A percentile compares a stretch with the other conserved stretches of the same genome.
These are phyloP conservation scores for Neotoxoptera formosana DNA, from an alignment of 1,140 invertebrate genomes.

Conservation along the genomic window DNA sequence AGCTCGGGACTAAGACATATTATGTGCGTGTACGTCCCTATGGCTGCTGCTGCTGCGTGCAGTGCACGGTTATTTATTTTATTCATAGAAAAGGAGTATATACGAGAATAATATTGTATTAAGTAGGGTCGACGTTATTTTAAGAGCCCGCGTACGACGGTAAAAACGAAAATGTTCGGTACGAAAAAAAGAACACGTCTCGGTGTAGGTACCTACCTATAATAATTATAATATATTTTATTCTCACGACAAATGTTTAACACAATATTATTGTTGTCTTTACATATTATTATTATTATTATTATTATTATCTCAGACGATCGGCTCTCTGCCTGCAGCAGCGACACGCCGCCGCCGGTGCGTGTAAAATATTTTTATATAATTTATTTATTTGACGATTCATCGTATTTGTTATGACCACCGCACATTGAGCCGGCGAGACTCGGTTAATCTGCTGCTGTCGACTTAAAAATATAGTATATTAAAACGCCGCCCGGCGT, in stretches of 20 bases:
- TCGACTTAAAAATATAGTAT: background rate
- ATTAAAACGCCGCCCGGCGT: background rate
- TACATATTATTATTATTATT: background rate
- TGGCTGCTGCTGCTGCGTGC: background rate
- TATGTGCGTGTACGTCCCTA: background rate
- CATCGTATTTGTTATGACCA: background rate
- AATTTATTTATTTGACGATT: background rate
- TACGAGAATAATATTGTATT: background rate
- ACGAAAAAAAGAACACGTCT: background rate
- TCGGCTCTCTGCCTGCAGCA: no score
- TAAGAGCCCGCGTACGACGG: background rate
- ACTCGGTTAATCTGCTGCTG: background rate
- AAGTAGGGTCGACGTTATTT: conserved; percentile 2
- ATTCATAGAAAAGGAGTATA: conserved; percentile 14
- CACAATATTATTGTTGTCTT: background rate
- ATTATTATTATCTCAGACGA: background rate
- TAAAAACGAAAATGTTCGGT: background rate
- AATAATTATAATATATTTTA: no score
- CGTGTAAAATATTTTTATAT: background rate
- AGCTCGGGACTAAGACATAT: background rate
- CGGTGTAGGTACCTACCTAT: no score
- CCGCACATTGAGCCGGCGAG: background rate
- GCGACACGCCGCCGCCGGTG: no score
- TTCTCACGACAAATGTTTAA: background rate
- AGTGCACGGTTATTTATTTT: background rate